Percentiles rank a stretch among this genome's conserved stretches.
Conservation (phyloP, 2,113 vertebrate species). For the Pycnonotus jocosus region DNA sequence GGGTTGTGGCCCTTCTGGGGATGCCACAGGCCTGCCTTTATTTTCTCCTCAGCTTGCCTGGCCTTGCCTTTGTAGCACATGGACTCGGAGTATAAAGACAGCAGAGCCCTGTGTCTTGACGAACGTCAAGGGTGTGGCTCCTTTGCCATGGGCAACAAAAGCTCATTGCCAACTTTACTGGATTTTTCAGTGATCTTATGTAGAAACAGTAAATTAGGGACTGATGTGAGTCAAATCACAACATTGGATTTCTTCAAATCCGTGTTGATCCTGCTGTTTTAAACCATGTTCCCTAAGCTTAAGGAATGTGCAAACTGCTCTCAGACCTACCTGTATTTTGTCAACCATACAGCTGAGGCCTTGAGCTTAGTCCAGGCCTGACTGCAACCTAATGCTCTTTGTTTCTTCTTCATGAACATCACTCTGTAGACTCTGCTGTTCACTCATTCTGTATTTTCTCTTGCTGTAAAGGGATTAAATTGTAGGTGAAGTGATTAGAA, state of each 20-base stretch:
- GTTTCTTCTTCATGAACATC: background rate
- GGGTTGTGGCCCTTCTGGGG: background rate
- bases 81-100: background rate
- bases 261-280: background rate
- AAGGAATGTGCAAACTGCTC: background rate
- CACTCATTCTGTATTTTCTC: slow-evolving; percentile 8
- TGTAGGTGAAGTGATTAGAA: slow-evolving; percentile 31
- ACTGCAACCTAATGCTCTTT: background rate
- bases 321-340: slow-evolving; percentile 11
- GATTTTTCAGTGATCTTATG: background rate
- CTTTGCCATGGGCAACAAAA: background rate
- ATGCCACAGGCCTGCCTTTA: background rate
- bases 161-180: background rate
- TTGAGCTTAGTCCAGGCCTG: background rate
- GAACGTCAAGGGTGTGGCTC: background rate
- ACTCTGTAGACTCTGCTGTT: background rate
- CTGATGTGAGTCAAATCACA: background rate
- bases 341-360: background rate
- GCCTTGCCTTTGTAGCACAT: background rate
- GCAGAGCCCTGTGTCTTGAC: background rate
- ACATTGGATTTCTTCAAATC: background rate
- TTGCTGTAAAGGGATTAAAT: slow-evolving; percentile 11
- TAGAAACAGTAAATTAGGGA: background rate
- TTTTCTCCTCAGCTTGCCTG: background rate
- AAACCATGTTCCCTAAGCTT: background rate